phyloP scores from a whole-genome alignment of 2,888 invertebrate genomes.

The Cloeon dipterum region DNA sequence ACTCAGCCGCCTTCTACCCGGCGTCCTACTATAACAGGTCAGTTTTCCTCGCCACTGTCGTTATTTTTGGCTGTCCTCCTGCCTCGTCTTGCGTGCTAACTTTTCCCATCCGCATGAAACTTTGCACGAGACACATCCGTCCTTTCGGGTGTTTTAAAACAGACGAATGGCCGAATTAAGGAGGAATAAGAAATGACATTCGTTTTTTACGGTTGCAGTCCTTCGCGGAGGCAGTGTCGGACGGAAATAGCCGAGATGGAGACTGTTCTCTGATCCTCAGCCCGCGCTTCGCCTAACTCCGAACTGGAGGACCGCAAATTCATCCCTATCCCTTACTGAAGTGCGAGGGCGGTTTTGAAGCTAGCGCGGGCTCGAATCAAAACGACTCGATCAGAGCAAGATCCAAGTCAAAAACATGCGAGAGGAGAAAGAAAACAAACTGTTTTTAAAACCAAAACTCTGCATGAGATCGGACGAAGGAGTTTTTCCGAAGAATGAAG shows the following conservation, averaged over 20 bases:
- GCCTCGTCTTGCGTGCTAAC: too few relatives aligned
- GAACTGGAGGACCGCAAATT: background rate
- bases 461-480: background rate
- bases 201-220: slow-evolving; percentile 1
- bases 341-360: background rate
- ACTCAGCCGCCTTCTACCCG: slow-evolving; percentile 16
- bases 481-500: background rate
- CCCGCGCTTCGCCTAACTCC: background rate
- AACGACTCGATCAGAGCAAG: too few relatives aligned
- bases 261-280: slow-evolving; percentile 57
- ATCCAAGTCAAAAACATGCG: background rate
- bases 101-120: too few relatives aligned
- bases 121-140: too few relatives aligned
- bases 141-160: too few relatives aligned
- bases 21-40: too few relatives aligned
- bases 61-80: too few relatives aligned
- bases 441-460: background rate
- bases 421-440: background rate
- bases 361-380: background rate
- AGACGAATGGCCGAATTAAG: too few relatives aligned
- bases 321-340: background rate
- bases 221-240: slow-evolving; percentile 25
- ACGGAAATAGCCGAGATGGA: slow-evolving; percentile 75
- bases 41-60: too few relatives aligned
- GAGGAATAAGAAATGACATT: too few relatives aligned